phyloP scores from a whole-genome alignment of 2,113 vertebrate species.

The Mirounga angustirostris region DNA sequence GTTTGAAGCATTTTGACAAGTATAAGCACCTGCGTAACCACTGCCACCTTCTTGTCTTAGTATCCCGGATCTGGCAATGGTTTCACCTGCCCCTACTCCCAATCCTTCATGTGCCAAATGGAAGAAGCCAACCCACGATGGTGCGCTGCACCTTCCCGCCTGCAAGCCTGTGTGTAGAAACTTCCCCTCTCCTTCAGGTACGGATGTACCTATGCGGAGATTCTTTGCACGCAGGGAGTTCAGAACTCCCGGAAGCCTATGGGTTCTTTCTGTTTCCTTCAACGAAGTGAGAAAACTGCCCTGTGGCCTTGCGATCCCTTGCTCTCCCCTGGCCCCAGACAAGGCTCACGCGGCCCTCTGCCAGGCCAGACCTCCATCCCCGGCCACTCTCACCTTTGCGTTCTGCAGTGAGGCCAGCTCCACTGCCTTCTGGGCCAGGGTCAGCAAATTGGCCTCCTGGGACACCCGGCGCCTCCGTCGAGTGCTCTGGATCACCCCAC shows the following conservation, averaged over 20 bases:
- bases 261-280: neutral
- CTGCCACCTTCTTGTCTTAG: neutral
- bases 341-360: neutral
- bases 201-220: neutral
- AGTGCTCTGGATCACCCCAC: slow-evolving; percentile 96
- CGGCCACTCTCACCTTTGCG: slow-evolving; percentile 82
- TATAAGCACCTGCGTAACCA: neutral
- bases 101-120: neutral
- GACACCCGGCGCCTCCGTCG: slow-evolving; percentile 93
- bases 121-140: neutral
- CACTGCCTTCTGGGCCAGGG: slow-evolving; percentile 96
- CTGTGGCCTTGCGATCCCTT: neutral
- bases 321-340: neutral
- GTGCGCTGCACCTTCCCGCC: neutral
- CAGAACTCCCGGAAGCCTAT: neutral
- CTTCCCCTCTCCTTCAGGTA: neutral
- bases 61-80: neutral
- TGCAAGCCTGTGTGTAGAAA: neutral
- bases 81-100: neutral
- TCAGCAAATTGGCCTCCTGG: slow-evolving; percentile 97
- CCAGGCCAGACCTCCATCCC: neutral
- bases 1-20: neutral
- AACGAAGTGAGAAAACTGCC: neutral
- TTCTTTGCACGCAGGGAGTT: neutral
- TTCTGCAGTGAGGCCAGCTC: slow-evolving; percentile 95